phyloP scores from a whole-genome alignment of 2,113 vertebrate genomes.

The Gobiocypris rarus region DNA sequence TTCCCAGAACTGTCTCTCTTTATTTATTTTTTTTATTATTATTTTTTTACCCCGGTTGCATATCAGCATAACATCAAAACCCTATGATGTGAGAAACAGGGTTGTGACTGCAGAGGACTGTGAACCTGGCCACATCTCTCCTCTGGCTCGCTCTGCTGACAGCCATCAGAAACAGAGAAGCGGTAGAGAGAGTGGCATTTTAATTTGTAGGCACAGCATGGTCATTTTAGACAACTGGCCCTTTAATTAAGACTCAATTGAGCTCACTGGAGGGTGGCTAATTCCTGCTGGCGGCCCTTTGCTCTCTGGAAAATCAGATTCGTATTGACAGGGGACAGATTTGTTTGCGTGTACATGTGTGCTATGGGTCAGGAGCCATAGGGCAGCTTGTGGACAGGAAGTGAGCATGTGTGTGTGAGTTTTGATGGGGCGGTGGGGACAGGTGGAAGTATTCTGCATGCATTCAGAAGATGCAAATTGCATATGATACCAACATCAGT shows the following conservation, averaged over 20 bases:
- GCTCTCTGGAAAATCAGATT: constrained; percentile 33
- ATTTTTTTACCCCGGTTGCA: not conserved
- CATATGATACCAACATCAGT: not conserved
- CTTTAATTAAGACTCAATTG: constrained; percentile 55
- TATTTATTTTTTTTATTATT: too few species aligned
- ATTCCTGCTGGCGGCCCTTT: constrained; percentile 32
- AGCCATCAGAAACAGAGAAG: constrained; percentile 21
- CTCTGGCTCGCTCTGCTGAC: not conserved
- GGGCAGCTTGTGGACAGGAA: not conserved
- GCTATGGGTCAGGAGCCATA: not conserved
- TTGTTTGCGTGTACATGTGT: constrained; percentile 33
- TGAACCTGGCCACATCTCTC: constrained; percentile 10
- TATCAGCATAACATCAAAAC: not conserved
- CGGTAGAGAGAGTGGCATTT: constrained; percentile 29
- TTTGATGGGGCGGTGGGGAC: not conserved
- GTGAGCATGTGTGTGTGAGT: not conserved
- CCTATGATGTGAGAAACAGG: not conserved
- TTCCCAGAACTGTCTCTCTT: too few species aligned
- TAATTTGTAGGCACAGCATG: constrained; percentile 50
- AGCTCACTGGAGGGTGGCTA: constrained; percentile 45
- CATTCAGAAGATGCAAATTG: constrained; percentile 13
- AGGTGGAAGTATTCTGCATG: constrained; percentile 7
- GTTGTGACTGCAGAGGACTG: not conserved
- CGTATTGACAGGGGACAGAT: constrained; percentile 33
- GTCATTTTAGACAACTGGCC: constrained; percentile 44